These are phyloP conservation scores for Bujurquina vittata DNA, from an alignment of 2,113 vertebrate species.

Conservation along the genomic window DNA sequence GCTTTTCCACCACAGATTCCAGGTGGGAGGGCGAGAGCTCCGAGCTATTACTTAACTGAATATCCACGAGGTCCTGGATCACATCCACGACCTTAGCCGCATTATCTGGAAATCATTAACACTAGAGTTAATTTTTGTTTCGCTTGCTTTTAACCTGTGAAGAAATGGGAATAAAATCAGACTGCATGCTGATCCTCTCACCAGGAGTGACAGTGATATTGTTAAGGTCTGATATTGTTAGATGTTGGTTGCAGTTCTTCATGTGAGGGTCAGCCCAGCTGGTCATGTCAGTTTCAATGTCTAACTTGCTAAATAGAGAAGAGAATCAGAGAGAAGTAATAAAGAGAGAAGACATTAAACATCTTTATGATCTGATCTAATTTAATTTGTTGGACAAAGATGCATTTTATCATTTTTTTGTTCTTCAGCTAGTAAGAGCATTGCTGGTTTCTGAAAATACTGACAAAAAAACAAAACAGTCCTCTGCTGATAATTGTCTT, in stretches of 20 bases:
- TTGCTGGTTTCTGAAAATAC: neutral
- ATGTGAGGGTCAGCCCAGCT: conserved; percentile 82
- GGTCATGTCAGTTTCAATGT: conserved; percentile 65
- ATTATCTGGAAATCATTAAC: conserved; percentile 63
- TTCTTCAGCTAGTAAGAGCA: neutral
- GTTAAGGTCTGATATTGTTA: conserved; percentile 80
- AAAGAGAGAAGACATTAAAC: neutral
- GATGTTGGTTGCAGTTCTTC: conserved; percentile 74
- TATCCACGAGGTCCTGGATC: conserved; percentile 66
- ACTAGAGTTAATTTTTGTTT: neutral
- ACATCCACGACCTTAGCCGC: conserved; percentile 70
- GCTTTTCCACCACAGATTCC: conserved; percentile 73
- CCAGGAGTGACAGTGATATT: conserved; percentile 82
- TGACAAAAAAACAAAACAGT: neutral
- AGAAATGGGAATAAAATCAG: neutral
- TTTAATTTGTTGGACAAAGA: neutral
- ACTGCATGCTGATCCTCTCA: conserved; percentile 64
- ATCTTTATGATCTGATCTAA: neutral
- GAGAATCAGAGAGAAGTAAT: neutral
- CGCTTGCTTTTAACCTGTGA: neutral
- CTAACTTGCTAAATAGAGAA: conserved; percentile 64
- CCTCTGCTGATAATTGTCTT: neutral
- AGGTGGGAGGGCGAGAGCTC: conserved; percentile 64
- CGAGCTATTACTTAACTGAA: conserved; percentile 16
- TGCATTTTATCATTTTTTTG: neutral